These are phyloP conservation scores for Oegoconia quadripuncta DNA, from an alignment of 2,888 invertebrate species.

Conservation along the genomic window DNA sequence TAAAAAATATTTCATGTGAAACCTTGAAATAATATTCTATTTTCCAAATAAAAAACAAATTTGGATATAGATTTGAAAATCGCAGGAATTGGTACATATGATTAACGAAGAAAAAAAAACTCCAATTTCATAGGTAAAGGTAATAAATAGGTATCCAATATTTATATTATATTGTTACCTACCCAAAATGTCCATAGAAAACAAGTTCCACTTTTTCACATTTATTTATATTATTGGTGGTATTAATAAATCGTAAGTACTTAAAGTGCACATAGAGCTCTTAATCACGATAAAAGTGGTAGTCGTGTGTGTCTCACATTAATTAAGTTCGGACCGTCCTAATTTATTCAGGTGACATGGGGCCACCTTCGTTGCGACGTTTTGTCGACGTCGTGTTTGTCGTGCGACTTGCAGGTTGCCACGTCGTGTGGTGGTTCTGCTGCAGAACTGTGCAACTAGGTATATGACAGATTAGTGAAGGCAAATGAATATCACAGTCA, in stretches of 20 bases:
- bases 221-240: too few relatives aligned
- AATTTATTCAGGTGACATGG: constrained; percentile 67
- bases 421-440: constrained; percentile 31
- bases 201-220: too few relatives aligned
- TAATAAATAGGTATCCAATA: too few relatives aligned
- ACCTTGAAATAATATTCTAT: too few relatives aligned
- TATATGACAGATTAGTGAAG: constrained; percentile 12
- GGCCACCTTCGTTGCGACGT: constrained; percentile 34
- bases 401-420: constrained; percentile 34
- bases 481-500: neutral
- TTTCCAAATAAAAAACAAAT: too few relatives aligned
- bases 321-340: constrained; percentile 61
- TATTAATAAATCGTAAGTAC: neutral
- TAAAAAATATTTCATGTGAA: too few relatives aligned
- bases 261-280: constrained; percentile 22
- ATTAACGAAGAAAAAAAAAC: too few relatives aligned
- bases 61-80: too few relatives aligned
- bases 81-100: too few relatives aligned
- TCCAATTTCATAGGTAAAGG: too few relatives aligned
- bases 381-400: constrained; percentile 33
- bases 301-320: constrained; percentile 50
- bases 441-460: constrained; percentile 12
- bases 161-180: too few relatives aligned
- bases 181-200: too few relatives aligned
- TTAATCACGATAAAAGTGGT: constrained; percentile 63